Evolutionary conservation across 2,888 invertebrate species (phyloP), one percentile per base, ranked within the genome.

Genomic region (Spisula subtruncata): DNA sequence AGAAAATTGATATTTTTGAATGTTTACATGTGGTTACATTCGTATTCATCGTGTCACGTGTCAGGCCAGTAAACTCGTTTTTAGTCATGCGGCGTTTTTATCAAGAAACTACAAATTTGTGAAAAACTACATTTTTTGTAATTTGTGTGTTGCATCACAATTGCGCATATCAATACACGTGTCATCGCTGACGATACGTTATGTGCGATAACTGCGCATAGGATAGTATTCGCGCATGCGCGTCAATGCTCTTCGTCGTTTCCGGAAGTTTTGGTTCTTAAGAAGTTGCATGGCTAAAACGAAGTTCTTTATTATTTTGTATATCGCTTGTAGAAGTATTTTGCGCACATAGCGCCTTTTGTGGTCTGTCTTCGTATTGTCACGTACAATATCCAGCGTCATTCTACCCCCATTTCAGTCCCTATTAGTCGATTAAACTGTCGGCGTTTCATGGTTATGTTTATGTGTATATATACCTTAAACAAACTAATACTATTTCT

Each of bases 241-340:
- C 25, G 60, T 66, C 60, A 0, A 8, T 66, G 60, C 2, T 66
- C 25, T n/a, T n/a, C 10, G 60, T 66, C 60, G 60, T 66, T 66
- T n/a, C 60, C 1, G 25, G 18, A 56, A 56, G 5, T n/a, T n/a
- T 56, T 56, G 56, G 20, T 6, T 10, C 25, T 25, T 25, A 25
- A 25, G 20, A 25, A n/a, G 12, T 66, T 66, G 60, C 60, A 66
- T 66, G 60, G n/a, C n/a, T 66, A 66, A n/a, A 66, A 25, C 60
- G 25, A 20, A n/a, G 18, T 66, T 66, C 25, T 66, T n/a, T 66
- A 25, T n/a, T 4, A 25, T 10, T 75, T 75, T 75, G n/a, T 75
- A 75, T 18, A 75, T 75, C 75, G 75, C 75, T 32, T 75, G 29
- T 75, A 75, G 75, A 75, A 75, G 14, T 75, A 32, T 32, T 32